Conservation (phyloP, 2,888 invertebrate species). For the Brachypalpus laphriformis region DNA sequence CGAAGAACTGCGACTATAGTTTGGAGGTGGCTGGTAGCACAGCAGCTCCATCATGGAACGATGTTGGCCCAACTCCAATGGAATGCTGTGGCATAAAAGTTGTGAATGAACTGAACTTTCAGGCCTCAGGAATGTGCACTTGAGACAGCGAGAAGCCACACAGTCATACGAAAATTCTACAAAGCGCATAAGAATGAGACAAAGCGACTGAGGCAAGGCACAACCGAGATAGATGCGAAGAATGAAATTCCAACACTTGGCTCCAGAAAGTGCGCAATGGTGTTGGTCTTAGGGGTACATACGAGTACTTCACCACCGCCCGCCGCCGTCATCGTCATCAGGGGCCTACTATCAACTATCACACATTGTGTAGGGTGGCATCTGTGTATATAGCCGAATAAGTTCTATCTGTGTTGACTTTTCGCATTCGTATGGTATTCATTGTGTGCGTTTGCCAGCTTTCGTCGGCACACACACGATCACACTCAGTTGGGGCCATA, state of each 20-base stretch:
- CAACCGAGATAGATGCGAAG: constrained; percentile 9
- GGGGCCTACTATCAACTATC: background rate
- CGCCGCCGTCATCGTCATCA: background rate
- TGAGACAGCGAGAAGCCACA: constrained; percentile 78
- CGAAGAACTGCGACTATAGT: constrained; percentile 30
- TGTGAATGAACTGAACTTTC: constrained; percentile 82
- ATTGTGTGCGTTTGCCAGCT: constrained; percentile 13
- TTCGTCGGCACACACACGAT: constrained; percentile 9
- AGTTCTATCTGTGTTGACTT: constrained; percentile 45
- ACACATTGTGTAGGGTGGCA: constrained; percentile 7
- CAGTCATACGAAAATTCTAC: constrained; percentile 65
- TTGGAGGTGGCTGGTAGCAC: constrained; percentile 21
- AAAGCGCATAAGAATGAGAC: constrained; percentile 56
- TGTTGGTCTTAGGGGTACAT: constrained; percentile 28
- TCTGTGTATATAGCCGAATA: constrained; percentile 17
- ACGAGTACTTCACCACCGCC: background rate
- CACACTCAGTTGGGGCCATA: constrained; percentile 40
- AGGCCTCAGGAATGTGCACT: constrained; percentile 81
- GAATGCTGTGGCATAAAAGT: constrained; percentile 77
- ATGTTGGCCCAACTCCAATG: constrained; percentile 59
- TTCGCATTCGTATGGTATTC: constrained; percentile 30
- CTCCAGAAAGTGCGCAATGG: background rate
- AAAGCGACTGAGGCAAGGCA: constrained; percentile 12
- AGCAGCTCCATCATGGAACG: constrained; percentile 25
- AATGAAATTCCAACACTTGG: constrained; percentile 60